A percentile compares a stretch with the other conserved stretches of the same genome.
phyloP scores from a whole-genome alignment of 1,140 invertebrate species.

The Pachypeltis micranthus region DNA sequence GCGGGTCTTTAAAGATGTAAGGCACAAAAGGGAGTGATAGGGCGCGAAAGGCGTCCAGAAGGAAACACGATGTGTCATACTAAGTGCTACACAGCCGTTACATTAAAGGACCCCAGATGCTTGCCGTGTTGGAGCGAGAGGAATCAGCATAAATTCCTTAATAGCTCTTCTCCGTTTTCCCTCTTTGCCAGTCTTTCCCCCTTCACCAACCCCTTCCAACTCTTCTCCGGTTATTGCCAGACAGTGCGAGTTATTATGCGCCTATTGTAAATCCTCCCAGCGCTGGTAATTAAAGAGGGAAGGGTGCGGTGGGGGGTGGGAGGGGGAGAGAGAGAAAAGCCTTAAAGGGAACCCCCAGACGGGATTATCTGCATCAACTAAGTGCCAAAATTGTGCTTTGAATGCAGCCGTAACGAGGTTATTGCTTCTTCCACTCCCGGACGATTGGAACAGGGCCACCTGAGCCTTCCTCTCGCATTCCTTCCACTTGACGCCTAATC shows the following conservation, averaged over 20 bases:
- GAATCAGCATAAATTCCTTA: conserved; percentile 17
- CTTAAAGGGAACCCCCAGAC: conserved; percentile 8
- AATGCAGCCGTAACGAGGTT: conserved; percentile 12
- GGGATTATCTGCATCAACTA: conserved; percentile 12
- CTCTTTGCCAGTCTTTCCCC: background rate
- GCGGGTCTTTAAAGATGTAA: background rate
- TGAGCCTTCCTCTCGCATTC: background rate
- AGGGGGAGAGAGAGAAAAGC: background rate
- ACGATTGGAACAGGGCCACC: background rate
- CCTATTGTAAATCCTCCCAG: conserved; percentile 14
- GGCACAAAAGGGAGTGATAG: background rate
- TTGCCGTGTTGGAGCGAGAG: conserved; percentile 8
- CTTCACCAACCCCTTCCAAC: background rate
- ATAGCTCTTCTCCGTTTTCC: conserved; percentile 8
- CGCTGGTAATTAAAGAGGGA: conserved; percentile 10
- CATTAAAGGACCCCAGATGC: conserved; percentile 12
- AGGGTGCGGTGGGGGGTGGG: background rate
- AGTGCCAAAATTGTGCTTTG: conserved; percentile 12
- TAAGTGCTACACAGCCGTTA: conserved; percentile 8
- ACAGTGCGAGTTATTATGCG: conserved; percentile 9
- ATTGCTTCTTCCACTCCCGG: conserved; percentile 8
- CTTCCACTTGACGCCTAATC: background rate
- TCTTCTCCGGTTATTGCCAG: conserved; percentile 12
- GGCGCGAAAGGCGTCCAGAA: background rate
- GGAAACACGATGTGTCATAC: conserved; percentile 6